Evolutionary conservation across 2,797 vertebrate genomes (phyloP).

Genomic region (Oreonectes daqikongensis): DNA sequence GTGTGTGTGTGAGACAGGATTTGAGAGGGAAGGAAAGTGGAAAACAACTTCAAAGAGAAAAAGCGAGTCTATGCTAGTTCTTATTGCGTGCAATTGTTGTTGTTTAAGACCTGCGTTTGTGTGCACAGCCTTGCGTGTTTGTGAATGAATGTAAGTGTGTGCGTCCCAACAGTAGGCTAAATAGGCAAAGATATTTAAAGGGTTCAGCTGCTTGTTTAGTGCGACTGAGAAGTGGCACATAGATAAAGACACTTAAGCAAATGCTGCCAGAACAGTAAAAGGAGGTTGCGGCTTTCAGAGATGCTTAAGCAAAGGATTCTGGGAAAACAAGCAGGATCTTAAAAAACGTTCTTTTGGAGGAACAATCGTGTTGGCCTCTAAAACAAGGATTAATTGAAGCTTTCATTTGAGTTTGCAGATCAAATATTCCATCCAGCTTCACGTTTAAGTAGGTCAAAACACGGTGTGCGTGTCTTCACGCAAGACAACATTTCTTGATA

Average conservation of each 20-base stretch:
- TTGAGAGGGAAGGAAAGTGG: neutral
- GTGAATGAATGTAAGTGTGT: constrained; percentile 25
- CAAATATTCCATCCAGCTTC: constrained; percentile 29
- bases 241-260: constrained; percentile 31
- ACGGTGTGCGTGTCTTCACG: constrained; percentile 4
- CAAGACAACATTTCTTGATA: neutral
- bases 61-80: constrained; percentile 6
- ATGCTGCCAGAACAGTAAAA: constrained; percentile 44
- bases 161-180: constrained; percentile 22
- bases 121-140: neutral
- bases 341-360: constrained; percentile 40
- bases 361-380: constrained; percentile 25
- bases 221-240: constrained; percentile 42
- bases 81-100: constrained; percentile 12
- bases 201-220: constrained; percentile 45
- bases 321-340: constrained; percentile 53
- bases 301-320: constrained; percentile 38
- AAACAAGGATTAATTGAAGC: constrained; percentile 23
- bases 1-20: constrained; percentile 3
- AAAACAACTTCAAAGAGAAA: constrained; percentile 7
- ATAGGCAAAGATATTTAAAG: constrained; percentile 26
- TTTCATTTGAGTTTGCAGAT: constrained; percentile 28
- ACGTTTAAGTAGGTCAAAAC: constrained; percentile 33
- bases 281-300: constrained; percentile 39
- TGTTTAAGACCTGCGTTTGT: constrained; percentile 26